These are phyloP conservation scores for Trachurus trachurus DNA, from an alignment of 2,797 vertebrate genomes.

Conservation along the genomic window DNA sequence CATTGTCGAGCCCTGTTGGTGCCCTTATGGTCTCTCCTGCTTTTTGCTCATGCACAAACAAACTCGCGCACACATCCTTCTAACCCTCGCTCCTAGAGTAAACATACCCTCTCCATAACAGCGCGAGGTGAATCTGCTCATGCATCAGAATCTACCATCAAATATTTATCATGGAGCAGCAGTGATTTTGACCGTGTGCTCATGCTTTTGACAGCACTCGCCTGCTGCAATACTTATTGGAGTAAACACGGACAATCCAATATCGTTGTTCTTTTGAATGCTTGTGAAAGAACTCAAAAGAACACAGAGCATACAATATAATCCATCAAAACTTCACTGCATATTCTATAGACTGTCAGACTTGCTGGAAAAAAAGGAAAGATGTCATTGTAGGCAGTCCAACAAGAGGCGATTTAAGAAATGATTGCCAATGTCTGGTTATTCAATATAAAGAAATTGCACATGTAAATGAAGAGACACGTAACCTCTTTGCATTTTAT, in stretches of 20 bases:
- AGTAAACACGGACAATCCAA: constrained; percentile 79
- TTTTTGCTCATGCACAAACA: constrained; percentile 29
- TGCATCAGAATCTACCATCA: constrained; percentile 85
- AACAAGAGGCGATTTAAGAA: constrained; percentile 25
- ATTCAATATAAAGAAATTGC: constrained; percentile 5
- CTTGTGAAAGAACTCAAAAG: constrained; percentile 61
- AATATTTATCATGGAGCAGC: constrained; percentile 85
- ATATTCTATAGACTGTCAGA: constrained; percentile 50
- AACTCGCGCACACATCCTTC: constrained; percentile 28
- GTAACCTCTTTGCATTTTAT: not conserved
- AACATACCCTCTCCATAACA: constrained; percentile 83
- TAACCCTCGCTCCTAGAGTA: constrained; percentile 64
- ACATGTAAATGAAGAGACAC: not conserved
- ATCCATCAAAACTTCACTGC: constrained; percentile 56
- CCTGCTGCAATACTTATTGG: constrained; percentile 78
- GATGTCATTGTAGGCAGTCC: not conserved
- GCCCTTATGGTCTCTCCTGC: constrained; percentile 48
- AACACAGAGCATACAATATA: constrained; percentile 47
- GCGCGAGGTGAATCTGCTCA: constrained; percentile 79
- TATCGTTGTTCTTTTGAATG: constrained; percentile 71
- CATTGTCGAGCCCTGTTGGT: constrained; percentile 56
- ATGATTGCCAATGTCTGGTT: constrained; percentile 22
- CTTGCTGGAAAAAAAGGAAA: constrained; percentile 7
- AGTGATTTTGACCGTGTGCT: constrained; percentile 84
- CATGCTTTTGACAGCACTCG: constrained; percentile 84